Percentiles rank a stretch among this genome's conserved stretches.
phyloP scores from a whole-genome alignment of 1,140 invertebrate genomes.

The Penaeus indicus region DNA sequence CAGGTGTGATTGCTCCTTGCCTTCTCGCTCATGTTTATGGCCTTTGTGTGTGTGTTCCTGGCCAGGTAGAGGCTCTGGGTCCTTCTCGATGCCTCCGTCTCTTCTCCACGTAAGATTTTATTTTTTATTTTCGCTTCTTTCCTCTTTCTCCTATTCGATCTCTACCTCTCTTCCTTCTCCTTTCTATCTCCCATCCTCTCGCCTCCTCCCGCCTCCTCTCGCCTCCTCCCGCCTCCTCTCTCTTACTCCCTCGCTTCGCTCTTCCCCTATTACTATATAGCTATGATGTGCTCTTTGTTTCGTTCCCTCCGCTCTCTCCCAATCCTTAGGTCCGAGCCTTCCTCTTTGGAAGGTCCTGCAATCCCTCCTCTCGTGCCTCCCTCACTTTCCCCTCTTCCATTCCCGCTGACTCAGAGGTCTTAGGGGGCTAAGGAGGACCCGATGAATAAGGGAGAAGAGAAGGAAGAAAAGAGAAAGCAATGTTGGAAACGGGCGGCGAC shows the following conservation, averaged over 20 bases:
- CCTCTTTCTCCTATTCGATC: background rate
- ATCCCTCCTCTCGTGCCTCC: background rate
- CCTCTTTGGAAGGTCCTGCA: background rate
- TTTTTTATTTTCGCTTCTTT: background rate
- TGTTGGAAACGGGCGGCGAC: too few relatives aligned
- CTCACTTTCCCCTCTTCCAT: background rate
- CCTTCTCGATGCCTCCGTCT: background rate
- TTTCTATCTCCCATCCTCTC: conserved; percentile 6
- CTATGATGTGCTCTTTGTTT: background rate
- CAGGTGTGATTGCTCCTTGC: too few relatives aligned
- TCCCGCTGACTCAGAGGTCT: background rate
- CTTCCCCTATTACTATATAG: background rate
- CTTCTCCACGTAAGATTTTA: background rate
- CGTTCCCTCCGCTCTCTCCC: background rate
- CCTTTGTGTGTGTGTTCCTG: too few relatives aligned
- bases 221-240: conserved; percentile 8
- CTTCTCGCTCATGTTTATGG: too few relatives aligned
- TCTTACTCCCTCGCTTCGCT: background rate
- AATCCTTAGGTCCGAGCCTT: too few relatives aligned
- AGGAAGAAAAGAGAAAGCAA: background rate
- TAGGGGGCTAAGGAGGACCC: background rate
- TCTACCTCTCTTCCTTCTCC: background rate
- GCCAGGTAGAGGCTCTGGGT: background rate
- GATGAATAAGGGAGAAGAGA: background rate
- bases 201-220: conserved; percentile 8